Evolutionary conservation across 2,113 vertebrate genomes (phyloP), one percentile per base, ranked within the genome.

Genomic region (Garra rufa): DNA sequence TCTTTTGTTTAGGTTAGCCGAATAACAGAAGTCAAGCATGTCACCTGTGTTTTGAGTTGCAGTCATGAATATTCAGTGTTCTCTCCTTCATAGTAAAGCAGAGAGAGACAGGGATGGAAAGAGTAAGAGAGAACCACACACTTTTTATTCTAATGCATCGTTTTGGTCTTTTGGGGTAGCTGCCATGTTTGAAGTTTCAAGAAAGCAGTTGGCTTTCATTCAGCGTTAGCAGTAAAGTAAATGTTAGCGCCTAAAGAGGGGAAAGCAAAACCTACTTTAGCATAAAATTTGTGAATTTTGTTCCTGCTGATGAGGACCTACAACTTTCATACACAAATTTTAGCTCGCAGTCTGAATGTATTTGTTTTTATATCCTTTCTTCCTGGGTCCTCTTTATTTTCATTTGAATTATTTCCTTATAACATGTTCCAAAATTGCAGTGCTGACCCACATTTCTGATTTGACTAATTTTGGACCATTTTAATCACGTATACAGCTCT

Each of bases 41-140:
- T 95, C 92, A 92, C 93, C 92, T 94, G 91, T 86, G 90, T 73
- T 73, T 90, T 88, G 87, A 85, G 82, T 86, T 90, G 85, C 86
- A 44, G 89, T 90, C 87, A 94, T 95, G 92, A 92, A 95, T 95
- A 95, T 95, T 93, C 93, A 93, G 91, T 46, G 88, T 76, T 61
- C 63, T 38, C 76, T 85, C 90, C 80, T 80, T 91, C 86, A 89
- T 87, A 89, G 86, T 76, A 91, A 85, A 87, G 81, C 83, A 80
- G 79, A 70, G 79, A 19, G 21, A 81, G 26, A 38, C 19, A 24
- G 17, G n/a, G 19, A 55, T 11, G 26, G 74, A 76, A 21, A 76
- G 17, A 21, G 44, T 14, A 21, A 80, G 24, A 26, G 15, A 34
- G 26, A 57, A 76, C 75, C 82, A 52, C 24, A 44, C 55, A 43